Conservation (phyloP, 2,113 vertebrate species). For the Brienomyrus brachyistius region DNA sequence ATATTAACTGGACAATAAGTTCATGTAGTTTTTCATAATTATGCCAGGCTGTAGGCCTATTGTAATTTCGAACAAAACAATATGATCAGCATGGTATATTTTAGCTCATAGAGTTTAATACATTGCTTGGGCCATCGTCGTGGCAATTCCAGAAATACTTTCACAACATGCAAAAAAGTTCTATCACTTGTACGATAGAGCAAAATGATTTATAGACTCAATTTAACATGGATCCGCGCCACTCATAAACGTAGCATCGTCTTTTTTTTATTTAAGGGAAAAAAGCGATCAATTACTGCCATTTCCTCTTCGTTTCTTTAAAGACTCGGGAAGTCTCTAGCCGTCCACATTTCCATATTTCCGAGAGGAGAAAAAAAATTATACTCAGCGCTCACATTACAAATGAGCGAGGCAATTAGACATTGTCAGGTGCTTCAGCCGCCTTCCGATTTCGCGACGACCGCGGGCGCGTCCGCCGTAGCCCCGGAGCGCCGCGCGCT, state of each 20-base stretch:
- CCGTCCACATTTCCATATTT: conserved; percentile 54
- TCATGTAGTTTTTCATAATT: not conserved
- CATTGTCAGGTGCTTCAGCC: conserved; percentile 35
- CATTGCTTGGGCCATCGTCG: not conserved
- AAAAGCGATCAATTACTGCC: conserved; percentile 40
- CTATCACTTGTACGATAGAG: not conserved
- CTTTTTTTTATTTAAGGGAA: not conserved
- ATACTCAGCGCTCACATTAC: conserved; percentile 51
- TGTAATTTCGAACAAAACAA: not conserved
- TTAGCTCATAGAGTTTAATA: not conserved
- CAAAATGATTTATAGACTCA: not conserved
- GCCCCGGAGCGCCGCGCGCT: conserved; percentile 28
- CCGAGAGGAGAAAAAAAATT: conserved; percentile 39
- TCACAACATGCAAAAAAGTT: not conserved
- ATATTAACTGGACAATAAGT: not conserved
- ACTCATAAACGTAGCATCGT: not conserved
- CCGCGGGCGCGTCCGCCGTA: conserved; percentile 8
- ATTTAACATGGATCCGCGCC: not conserved
- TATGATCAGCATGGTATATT: not conserved
- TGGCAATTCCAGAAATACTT: not conserved
- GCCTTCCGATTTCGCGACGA: conserved; percentile 31
- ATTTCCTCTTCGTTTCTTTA: conserved; percentile 54
- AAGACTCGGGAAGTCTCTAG: conserved; percentile 39
- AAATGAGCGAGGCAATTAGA: conserved; percentile 54
- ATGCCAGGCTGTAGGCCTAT: not conserved